Conservation (phyloP, 2,888 invertebrate genomes). For the Buathra laborator region DNA sequence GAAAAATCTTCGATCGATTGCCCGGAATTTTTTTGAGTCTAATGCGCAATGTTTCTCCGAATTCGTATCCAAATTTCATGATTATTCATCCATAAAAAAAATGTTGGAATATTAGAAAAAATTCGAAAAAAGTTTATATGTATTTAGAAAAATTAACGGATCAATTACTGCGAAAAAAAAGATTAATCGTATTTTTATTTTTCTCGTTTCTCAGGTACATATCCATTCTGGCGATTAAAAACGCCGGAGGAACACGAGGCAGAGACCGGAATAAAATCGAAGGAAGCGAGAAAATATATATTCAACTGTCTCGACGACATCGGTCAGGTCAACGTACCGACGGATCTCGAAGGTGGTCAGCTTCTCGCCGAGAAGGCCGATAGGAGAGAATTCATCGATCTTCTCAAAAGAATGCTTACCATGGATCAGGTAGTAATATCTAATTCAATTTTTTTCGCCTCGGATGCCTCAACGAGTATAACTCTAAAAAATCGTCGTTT, state of each 20-base stretch:
- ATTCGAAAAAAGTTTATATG: too few species aligned
- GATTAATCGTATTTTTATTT: conserved; percentile 24
- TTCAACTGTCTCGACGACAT: conserved; percentile 99
- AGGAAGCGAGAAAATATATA: conserved; percentile 99
- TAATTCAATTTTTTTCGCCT: conserved; percentile 75
- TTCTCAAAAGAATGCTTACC: conserved; percentile 98
- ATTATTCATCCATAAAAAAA: too few species aligned
- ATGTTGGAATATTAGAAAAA: too few species aligned
- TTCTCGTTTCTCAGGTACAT: conserved; percentile 86
- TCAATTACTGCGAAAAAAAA: not conserved
- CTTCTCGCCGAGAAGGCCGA: conserved; percentile 98
- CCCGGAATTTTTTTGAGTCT: too few species aligned
- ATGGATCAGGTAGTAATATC: conserved; percentile 95
- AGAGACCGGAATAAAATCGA: conserved; percentile 99
- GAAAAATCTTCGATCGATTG: too few species aligned
- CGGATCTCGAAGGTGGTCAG: conserved; percentile 98
- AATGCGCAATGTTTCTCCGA: too few species aligned
- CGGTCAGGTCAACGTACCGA: conserved; percentile 97
- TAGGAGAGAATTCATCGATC: conserved; percentile 98
- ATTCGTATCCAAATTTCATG: too few species aligned
- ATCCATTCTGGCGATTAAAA: conserved; percentile 95
- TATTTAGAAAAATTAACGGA: too few species aligned
- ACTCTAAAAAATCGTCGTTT: conserved; percentile 2
- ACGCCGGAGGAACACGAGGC: conserved; percentile 99
- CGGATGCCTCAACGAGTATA: not conserved